These are phyloP conservation scores for Etia nguti DNA, from an alignment of 2,113 vertebrate genomes.

Conservation along the genomic window DNA sequence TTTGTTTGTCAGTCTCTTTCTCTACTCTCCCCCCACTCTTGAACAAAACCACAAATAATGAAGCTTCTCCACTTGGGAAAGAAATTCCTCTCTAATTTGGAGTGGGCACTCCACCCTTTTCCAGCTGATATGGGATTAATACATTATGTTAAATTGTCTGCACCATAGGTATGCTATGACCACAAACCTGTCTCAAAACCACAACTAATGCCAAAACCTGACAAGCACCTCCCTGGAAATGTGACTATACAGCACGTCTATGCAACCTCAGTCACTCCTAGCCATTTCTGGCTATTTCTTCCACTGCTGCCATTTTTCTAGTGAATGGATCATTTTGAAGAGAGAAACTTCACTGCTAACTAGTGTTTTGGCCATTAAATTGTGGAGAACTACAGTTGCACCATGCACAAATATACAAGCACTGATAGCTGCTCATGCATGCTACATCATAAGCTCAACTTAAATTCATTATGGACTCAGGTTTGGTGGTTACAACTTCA, in stretches of 20 bases:
- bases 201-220: background rate
- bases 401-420: background rate
- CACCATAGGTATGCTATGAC: too few species aligned
- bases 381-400: background rate
- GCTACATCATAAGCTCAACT: background rate
- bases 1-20: background rate
- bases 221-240: background rate
- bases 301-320: background rate
- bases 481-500: background rate
- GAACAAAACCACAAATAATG: background rate
- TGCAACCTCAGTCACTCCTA: background rate
- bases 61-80: background rate
- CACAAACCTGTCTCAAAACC: background rate
- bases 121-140: background rate
- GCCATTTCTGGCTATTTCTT: background rate
- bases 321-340: background rate
- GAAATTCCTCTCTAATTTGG: background rate
- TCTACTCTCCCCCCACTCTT: background rate
- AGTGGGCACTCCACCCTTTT: background rate
- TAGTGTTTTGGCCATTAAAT: background rate
- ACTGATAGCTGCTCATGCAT: background rate
- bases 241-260: background rate
- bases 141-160: background rate
- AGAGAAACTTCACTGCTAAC: background rate
- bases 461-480: background rate